Conservation (phyloP, 1,140 invertebrate genomes). For the Drosophila ohnishii region DNA sequence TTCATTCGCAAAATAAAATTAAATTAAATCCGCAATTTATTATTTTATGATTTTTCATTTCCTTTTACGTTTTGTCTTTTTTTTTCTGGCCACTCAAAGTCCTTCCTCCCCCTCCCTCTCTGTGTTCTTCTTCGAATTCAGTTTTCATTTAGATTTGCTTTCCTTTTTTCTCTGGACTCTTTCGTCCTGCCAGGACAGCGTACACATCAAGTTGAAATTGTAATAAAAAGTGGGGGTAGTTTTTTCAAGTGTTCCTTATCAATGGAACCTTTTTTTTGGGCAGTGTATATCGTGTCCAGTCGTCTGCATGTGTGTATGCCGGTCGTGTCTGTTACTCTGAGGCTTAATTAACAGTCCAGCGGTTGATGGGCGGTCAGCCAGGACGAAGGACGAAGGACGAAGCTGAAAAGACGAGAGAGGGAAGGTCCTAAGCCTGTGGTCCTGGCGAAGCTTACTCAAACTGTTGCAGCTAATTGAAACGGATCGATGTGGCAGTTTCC, state of each 20-base stretch:
- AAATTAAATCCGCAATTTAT: conserved; percentile 77
- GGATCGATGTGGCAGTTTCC: conserved; percentile 31
- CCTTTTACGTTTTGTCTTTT: conserved; percentile 27
- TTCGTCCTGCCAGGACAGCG: background rate
- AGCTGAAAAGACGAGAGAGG: background rate
- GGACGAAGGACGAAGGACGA: background rate
- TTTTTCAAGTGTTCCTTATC: background rate
- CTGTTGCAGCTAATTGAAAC: conserved; percentile 40
- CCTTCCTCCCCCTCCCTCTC: background rate
- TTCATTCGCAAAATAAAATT: conserved; percentile 50
- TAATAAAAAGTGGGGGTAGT: background rate
- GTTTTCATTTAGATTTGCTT: conserved; percentile 3
- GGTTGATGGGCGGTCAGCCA: conserved; percentile 11
- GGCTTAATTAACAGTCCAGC: conserved; percentile 39
- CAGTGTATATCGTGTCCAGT: background rate
- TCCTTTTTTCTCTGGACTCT: background rate
- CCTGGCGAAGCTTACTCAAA: background rate
- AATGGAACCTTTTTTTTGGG: background rate
- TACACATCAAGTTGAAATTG: background rate
- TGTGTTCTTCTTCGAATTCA: background rate
- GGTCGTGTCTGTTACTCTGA: conserved; percentile 3
- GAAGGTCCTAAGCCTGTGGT: conserved; percentile 14
- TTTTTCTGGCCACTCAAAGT: background rate
- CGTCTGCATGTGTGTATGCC: conserved; percentile 3
- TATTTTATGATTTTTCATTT: conserved; percentile 72